Evolutionary conservation across 2,888 invertebrate genomes (phyloP), one percentile per base, ranked within the genome.

Genomic region (Cetonia aurata): DNA sequence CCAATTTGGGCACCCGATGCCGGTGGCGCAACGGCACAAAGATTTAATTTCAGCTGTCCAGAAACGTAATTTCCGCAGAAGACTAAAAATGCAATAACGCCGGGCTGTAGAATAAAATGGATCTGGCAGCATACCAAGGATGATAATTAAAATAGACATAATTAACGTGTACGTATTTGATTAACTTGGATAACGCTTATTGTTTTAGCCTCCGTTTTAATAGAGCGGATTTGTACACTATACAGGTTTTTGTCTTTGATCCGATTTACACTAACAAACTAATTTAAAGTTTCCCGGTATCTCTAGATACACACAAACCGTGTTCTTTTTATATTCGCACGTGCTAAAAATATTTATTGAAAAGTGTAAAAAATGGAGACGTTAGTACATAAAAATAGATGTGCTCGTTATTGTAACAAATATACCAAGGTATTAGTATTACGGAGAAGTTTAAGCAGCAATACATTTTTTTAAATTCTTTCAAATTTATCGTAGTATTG

Each of bases 91-190:
- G 31, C 46, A 60, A 46, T 46, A 60, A 60, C 31, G 59, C 46
- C 59, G 25, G 44, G 31, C 25, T 13, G 46, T 46, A 13, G 46
- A 60, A 46, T 46, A 17, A 42, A 60, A 46, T 25, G 19, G 46
- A 12, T 46, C 46, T 60, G 59, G 59, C 59, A 60, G 9, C 6
- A 46, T 12, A 60, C 59, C 59, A 60, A 46, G 13, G 25, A 37
- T 37, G 37, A 44, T 60, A 60, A 60, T 60, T 46, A 60, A 60
- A 60, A 46, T 60, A 60, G 46, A 46, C 44, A 44, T 46, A 60
- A 60, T 60, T 60, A 60, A 17, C 44, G 37, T 37, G 37, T 37
- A 25, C 25, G 31, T 31, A 25, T 46, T 60, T 60, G 59, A 60
- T 60, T 60, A 46, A 60, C 31, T 42, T 8, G 59, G 13, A 8